Evolutionary conservation across 2,888 invertebrate species (phyloP).

Genomic region (Diarsia brunnea): DNA sequence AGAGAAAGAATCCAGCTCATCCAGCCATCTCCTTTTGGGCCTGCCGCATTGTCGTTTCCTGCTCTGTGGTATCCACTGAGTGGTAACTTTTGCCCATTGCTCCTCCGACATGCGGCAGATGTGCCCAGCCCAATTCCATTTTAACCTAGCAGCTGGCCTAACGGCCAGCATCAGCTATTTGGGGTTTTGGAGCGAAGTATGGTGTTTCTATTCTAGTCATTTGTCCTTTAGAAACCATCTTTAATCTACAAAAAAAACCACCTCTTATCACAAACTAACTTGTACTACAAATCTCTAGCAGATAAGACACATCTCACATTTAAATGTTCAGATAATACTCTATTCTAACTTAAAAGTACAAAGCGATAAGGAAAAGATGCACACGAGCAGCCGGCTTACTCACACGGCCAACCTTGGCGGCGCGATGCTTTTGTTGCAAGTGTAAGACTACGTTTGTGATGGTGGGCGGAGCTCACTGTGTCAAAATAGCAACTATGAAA

Average conservation of each 20-base stretch:
- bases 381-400: slow-evolving; percentile 58
- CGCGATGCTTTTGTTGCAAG: slow-evolving; percentile 47
- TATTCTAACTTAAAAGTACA: slow-evolving; percentile 48
- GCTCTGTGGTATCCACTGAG: too few species aligned
- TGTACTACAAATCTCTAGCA: not conserved
- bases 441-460: not conserved
- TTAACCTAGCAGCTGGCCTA: too few species aligned
- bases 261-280: not conserved
- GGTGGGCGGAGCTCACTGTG: not conserved
- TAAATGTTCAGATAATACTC: slow-evolving; percentile 23
- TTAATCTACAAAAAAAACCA: not conserved
- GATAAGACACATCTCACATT: slow-evolving; percentile 9
- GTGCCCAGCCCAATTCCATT: too few species aligned
- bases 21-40: too few species aligned
- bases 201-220: too few species aligned
- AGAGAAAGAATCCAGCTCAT: too few species aligned
- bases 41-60: too few species aligned
- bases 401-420: slow-evolving; percentile 57
- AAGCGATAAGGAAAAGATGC: slow-evolving; percentile 68
- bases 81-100: too few species aligned
- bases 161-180: too few species aligned
- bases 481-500: not conserved
- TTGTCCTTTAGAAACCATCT: not conserved
- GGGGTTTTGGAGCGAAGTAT: too few species aligned
- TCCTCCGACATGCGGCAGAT: too few species aligned